Conservation (phyloP, 1,140 invertebrate species). For the Bombus waltoni region DNA sequence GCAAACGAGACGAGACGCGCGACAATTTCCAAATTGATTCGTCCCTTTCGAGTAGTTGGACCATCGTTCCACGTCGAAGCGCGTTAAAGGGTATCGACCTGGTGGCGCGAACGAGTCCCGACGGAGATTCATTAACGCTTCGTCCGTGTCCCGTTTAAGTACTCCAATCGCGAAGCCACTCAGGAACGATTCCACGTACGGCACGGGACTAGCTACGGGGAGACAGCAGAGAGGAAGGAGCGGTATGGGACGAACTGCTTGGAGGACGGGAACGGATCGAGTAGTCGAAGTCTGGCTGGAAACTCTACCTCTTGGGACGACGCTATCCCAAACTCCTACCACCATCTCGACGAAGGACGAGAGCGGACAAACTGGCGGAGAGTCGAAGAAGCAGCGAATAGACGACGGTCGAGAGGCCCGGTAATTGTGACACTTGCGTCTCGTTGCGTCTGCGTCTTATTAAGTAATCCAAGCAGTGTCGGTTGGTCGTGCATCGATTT, state of each 20-base stretch:
- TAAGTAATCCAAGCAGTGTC: slow-evolving; percentile 9
- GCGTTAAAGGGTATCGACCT: slow-evolving; percentile 60
- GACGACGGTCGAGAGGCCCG: slow-evolving; percentile 34
- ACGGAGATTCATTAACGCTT: slow-evolving; percentile 72
- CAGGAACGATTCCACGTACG: slow-evolving; percentile 68
- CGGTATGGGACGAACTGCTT: slow-evolving; percentile 21
- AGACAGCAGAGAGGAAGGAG: slow-evolving; percentile 11
- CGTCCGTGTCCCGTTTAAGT: slow-evolving; percentile 66
- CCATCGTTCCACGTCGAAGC: slow-evolving; percentile 5
- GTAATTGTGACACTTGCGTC: slow-evolving; percentile 52
- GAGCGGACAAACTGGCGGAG: not conserved
- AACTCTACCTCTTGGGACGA: slow-evolving; percentile 64
- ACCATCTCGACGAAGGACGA: slow-evolving; percentile 31
- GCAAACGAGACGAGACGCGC: not conserved
- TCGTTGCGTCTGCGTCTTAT: slow-evolving; percentile 56
- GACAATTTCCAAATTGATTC: slow-evolving; percentile 55
- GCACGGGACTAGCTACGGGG: not conserved
- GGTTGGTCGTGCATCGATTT: slow-evolving; percentile 39
- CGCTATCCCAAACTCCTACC: slow-evolving; percentile 53
- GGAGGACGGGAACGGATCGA: slow-evolving; percentile 41
- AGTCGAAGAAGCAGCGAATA: slow-evolving; percentile 5
- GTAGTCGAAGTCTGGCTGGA: slow-evolving; percentile 64
- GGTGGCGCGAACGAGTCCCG: slow-evolving; percentile 55
- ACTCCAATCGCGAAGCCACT: slow-evolving; percentile 73
- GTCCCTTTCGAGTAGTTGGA: slow-evolving; percentile 45